Evolutionary conservation across 2,888 invertebrate genomes (phyloP).

Genomic region (Microchrysa polita): DNA sequence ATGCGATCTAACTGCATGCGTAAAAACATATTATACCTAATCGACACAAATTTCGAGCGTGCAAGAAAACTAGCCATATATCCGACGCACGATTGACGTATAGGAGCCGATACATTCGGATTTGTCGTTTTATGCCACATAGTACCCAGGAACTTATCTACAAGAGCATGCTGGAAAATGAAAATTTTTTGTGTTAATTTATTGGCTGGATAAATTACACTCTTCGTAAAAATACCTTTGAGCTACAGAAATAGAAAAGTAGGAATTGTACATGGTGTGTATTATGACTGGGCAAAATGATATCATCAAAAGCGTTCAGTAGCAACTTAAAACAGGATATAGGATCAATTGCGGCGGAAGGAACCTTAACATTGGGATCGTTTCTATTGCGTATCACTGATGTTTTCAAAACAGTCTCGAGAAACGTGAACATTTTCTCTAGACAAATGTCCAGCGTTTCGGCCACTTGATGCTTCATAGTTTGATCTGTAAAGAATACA

Average conservation of each 20-base stretch:
- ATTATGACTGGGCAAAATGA: conserved; percentile 84
- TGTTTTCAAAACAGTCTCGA: conserved; percentile 58
- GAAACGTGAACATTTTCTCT: conserved; percentile 75
- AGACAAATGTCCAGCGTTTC: conserved; percentile 81
- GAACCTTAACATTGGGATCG: not conserved
- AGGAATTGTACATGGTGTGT: conserved; percentile 82
- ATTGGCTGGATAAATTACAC: too few relatives aligned
- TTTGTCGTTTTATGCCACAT: conserved; percentile 79
- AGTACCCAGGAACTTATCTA: conserved; percentile 74
- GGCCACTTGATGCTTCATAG: conserved; percentile 68
- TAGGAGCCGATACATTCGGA: conserved; percentile 71
- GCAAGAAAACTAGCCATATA: conserved; percentile 81
- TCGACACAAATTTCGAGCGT: conserved; percentile 71
- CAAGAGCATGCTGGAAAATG: conserved; percentile 59
- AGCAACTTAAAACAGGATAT: conserved; percentile 67
- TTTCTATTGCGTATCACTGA: not conserved
- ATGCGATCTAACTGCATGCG: too few relatives aligned
- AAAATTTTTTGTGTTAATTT: too few relatives aligned
- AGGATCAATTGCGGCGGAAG: not conserved
- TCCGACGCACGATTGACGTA: conserved; percentile 75
- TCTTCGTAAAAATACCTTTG: too few relatives aligned
- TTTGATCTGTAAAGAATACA: too few relatives aligned
- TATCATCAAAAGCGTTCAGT: conserved; percentile 78
- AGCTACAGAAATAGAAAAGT: conserved; percentile 77
- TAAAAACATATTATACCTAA: too few relatives aligned